Conservation (phyloP, 2,113 vertebrate species). For the Ictalurus punctatus region DNA sequence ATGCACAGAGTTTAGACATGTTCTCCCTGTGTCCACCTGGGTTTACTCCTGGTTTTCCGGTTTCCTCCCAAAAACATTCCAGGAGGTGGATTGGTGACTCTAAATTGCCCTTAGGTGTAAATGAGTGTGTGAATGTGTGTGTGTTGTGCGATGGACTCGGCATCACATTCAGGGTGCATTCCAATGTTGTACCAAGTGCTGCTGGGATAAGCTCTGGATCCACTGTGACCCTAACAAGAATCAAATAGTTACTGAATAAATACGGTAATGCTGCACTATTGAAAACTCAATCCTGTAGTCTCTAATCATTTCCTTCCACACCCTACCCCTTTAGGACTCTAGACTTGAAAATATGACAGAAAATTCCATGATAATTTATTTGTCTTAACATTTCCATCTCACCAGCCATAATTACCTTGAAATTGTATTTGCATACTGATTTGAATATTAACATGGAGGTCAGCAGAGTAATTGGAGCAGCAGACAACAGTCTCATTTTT, state of each 20-base stretch:
- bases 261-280: background rate
- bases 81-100: background rate
- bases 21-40: background rate
- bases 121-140: background rate
- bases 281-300: background rate
- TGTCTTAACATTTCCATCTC: slow-evolving; percentile 39
- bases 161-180: background rate
- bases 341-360: slow-evolving; percentile 35
- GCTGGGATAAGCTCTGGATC: background rate
- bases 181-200: background rate
- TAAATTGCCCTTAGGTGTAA: background rate
- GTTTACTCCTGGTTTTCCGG: background rate
- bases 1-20: background rate
- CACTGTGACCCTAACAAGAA: background rate
- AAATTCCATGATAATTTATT: slow-evolving; percentile 20
- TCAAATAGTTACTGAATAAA: background rate
- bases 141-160: background rate
- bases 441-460: slow-evolving; percentile 48
- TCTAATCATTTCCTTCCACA: background rate
- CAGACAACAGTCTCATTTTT: slow-evolving; percentile 45
- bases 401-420: slow-evolving; percentile 47
- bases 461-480: slow-evolving; percentile 47
- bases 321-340: slow-evolving; percentile 13
- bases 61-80: background rate
- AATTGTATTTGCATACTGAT: slow-evolving; percentile 54